These are phyloP conservation scores for Pipa parva DNA, from an alignment of 2,113 vertebrate genomes.

Conservation along the genomic window DNA sequence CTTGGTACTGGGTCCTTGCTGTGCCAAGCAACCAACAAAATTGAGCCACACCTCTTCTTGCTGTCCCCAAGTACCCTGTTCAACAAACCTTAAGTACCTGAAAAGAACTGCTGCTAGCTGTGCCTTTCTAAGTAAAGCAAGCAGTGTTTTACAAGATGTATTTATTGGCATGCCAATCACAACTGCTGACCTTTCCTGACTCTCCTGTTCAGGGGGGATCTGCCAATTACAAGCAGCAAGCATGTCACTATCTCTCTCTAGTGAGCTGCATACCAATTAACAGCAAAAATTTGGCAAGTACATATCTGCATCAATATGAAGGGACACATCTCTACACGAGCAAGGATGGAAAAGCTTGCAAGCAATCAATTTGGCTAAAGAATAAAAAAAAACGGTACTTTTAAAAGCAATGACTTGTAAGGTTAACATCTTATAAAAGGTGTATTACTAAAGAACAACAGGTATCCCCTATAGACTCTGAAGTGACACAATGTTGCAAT, in stretches of 20 bases:
- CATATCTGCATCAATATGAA: conserved; percentile 8
- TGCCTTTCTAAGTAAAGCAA: conserved; percentile 46
- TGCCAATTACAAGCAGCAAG: conserved; percentile 55
- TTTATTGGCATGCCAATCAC: conserved; percentile 62
- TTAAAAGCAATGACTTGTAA: too few species aligned
- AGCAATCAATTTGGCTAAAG: not conserved
- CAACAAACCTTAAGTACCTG: conserved; percentile 51
- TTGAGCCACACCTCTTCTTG: conserved; percentile 57
- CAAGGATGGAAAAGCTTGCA: not conserved
- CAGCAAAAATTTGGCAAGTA: conserved; percentile 10
- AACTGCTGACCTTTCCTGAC: conserved; percentile 56
- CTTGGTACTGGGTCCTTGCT: conserved; percentile 47
- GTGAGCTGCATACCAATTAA: conserved; percentile 17
- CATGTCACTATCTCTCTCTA: conserved; percentile 45
- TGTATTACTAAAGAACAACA: not conserved
- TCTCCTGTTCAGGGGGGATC: conserved; percentile 52
- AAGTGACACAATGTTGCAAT: too few species aligned
- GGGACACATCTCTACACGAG: not conserved
- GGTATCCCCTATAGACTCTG: too few species aligned
- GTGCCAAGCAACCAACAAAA: conserved; percentile 56
- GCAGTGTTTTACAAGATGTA: conserved; percentile 51
- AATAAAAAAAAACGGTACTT: not conserved
- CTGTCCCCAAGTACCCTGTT: conserved; percentile 44
- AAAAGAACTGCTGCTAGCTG: conserved; percentile 49
- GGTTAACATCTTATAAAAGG: too few species aligned